A percentile compares a stretch with the other conserved stretches of the same genome.
Conservation (phyloP, 2,113 vertebrate species). For the Ailurus styani region DNA sequence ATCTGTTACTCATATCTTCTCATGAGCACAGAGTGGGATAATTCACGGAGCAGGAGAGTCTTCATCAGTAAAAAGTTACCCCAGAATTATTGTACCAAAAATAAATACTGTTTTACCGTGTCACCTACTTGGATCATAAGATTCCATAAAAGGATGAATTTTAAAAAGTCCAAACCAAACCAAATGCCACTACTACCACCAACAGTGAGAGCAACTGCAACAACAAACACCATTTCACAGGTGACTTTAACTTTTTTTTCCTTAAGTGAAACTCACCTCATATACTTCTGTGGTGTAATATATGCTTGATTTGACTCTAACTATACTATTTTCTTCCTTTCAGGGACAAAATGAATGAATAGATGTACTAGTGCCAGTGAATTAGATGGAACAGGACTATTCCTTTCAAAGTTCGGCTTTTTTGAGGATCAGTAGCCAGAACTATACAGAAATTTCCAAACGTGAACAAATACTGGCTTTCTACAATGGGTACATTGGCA, state of each 20-base stretch:
- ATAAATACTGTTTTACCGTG: background rate
- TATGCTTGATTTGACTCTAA: background rate
- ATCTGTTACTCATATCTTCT: background rate
- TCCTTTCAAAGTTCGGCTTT: background rate
- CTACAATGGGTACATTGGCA: background rate
- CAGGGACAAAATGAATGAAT: background rate
- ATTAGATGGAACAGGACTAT: background rate
- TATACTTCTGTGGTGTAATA: no score
- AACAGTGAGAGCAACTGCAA: background rate
- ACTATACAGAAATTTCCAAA: background rate
- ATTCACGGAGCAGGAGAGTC: background rate
- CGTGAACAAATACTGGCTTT: background rate
- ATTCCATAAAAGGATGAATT: background rate
- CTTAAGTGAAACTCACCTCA: background rate
- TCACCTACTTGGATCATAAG: background rate
- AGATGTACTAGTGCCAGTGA: background rate
- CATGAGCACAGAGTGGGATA: background rate
- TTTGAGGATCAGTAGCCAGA: background rate
- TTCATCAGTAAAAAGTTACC: background rate
- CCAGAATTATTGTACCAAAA: background rate
- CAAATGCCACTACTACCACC: fast-evolving
- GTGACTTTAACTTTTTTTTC: background rate
- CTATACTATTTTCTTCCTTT: background rate
- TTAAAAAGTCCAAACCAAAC: background rate
- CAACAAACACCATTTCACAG: background rate